These are phyloP conservation scores for Torymus tubicola DNA, from an alignment of 2,888 invertebrate genomes.

Conservation along the genomic window DNA sequence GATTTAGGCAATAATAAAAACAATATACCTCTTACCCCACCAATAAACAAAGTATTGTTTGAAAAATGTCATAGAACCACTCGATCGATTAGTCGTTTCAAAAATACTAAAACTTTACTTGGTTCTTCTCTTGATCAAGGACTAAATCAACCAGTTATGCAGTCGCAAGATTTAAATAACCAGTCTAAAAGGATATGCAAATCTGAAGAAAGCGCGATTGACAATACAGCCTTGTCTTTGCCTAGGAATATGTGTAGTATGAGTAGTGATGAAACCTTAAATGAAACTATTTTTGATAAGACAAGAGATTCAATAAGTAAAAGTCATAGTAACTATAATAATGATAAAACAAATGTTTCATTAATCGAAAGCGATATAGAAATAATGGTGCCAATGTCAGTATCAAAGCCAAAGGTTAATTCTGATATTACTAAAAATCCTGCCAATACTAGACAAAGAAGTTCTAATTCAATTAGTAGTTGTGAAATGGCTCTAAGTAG, in stretches of 20 bases:
- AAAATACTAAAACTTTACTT: constrained; percentile 68
- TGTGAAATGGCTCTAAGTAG: constrained; percentile 74
- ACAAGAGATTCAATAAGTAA: constrained; percentile 42
- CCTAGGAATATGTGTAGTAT: constrained; percentile 65
- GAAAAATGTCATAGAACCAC: constrained; percentile 70
- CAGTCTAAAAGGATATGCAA: constrained; percentile 73
- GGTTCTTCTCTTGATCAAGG: constrained; percentile 75
- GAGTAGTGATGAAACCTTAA: constrained; percentile 70
- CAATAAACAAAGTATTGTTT: constrained; percentile 70
- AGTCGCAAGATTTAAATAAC: constrained; percentile 64
- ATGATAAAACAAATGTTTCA: constrained; percentile 48
- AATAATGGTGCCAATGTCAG: constrained; percentile 72
- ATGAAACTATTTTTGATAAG: constrained; percentile 63
- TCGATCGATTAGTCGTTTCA: constrained; percentile 70
- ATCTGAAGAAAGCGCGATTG: constrained; percentile 74
- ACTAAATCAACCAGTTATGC: constrained; percentile 68
- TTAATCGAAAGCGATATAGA: constrained; percentile 70
- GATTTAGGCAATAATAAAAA: constrained; percentile 68
- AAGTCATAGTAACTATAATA: constrained; percentile 53
- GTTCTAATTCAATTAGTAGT: constrained; percentile 75
- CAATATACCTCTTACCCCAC: constrained; percentile 67
- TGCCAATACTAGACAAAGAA: constrained; percentile 66
- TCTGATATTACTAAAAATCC: constrained; percentile 64
- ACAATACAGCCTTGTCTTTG: constrained; percentile 67
- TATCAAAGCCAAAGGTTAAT: constrained; percentile 66